Evolutionary conservation across 1,140 invertebrate species (phyloP), one percentile per base, ranked within the genome.

Genomic region (Tetramorium alpestre): DNA sequence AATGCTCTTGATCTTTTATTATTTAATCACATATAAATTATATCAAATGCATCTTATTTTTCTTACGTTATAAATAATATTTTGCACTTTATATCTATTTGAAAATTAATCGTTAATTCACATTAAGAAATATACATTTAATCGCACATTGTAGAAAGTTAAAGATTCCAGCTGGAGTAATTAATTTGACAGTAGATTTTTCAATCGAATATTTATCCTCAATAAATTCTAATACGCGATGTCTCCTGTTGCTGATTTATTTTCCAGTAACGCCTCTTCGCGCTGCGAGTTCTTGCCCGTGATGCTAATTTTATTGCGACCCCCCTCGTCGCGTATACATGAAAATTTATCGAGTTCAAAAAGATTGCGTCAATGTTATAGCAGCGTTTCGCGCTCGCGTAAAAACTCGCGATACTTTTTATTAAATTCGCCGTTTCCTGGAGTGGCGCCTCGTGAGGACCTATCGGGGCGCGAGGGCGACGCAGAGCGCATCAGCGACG

Each of bases 391-490:
- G 51, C 41, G 80, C 22, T 73, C 41, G 67, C 69, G 80, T 84
- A 73, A 84, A 84, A 82, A 56, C 67, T 38, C 25, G 67, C 54
- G 54, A 25, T 56, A 51, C 69, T 84, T 84, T 84, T 84, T 84
- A 84, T 84, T 84, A 84, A 84, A 84, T 84, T 84, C 56, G 54
- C 69, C 80, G 54, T 60, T 60, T 82, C 67, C 38, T 13, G 13
- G 41, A 58, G 80, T 56, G 80, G 16, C 69, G n/a, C 28, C 69
- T 73, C 69, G 69, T 82, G 72, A 75, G 54, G 67, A 38, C 18
- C 41, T 25, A 25, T 75, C 80, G 33, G 16, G 51, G 3, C 41
- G 18, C 28, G 25, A 33, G 72, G 51, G 18, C 82, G 51, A 80
- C 44, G 33, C 38, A 13, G 25, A 49, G 51, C 49, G 56, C 41